Percentiles rank a stretch among this genome's conserved stretches.
Conservation (phyloP, 2,797 vertebrate species). For the Tenualosa ilisha region DNA sequence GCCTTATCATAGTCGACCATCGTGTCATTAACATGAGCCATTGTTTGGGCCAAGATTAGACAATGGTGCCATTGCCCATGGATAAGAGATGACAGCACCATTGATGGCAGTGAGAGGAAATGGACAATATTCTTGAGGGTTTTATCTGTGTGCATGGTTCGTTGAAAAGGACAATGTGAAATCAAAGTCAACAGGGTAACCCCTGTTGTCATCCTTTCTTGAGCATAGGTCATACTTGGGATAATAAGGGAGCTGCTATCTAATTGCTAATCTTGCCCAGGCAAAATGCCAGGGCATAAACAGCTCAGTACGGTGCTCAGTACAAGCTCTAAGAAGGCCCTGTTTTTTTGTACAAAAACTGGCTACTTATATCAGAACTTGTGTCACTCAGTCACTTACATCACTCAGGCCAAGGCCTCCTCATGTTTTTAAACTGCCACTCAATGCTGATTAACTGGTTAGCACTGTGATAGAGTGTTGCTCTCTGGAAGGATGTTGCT, state of each 20-base stretch:
- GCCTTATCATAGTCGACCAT: neutral
- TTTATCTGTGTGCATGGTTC: neutral
- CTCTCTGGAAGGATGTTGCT: neutral
- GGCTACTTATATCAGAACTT: neutral
- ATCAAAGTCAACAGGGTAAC: neutral
- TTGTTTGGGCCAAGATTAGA: neutral
- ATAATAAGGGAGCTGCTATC: neutral
- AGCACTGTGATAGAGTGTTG: neutral
- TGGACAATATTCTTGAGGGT: neutral
- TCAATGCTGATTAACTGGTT: neutral
- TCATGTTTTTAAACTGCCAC: neutral
- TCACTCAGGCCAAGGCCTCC: neutral
- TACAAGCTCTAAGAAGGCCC: neutral
- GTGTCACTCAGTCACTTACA: neutral
- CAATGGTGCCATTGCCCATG: constrained; percentile 14
- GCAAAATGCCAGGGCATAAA: neutral
- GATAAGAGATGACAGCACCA: constrained; percentile 17
- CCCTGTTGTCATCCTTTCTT: neutral
- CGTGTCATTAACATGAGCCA: constrained; percentile 10
- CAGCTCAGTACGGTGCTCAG: neutral
- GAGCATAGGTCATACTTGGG: neutral
- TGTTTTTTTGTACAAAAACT: neutral
- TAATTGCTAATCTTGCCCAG: neutral
- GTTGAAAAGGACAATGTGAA: neutral
- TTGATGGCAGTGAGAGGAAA: neutral